Percentiles rank a stretch among this genome's conserved stretches.
phyloP scores from a whole-genome alignment of 2,888 invertebrate species.

The Hyposoter didymator region DNA sequence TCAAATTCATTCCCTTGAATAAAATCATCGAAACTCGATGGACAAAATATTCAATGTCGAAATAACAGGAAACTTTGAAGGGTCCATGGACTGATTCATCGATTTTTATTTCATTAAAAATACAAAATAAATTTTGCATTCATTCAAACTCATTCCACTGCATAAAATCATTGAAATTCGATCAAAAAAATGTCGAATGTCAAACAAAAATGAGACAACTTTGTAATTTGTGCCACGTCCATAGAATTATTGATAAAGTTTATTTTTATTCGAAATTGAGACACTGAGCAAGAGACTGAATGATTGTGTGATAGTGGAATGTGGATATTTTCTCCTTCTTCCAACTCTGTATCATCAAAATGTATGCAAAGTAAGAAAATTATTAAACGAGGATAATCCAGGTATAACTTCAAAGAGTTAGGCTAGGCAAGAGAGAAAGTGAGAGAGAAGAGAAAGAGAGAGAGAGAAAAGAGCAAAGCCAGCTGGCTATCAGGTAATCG shows the following conservation, averaged over 20 bases:
- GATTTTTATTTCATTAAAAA: background rate
- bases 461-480: constrained; percentile 36
- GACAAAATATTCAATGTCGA: too few species aligned
- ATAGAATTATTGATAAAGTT: background rate
- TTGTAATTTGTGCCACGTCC: too few species aligned
- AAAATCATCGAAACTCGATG: too few species aligned
- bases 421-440: constrained; percentile 22
- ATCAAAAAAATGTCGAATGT: background rate
- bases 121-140: background rate
- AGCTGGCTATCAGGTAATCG: constrained; percentile 63
- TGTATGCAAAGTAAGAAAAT: constrained; percentile 51
- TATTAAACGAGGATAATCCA: constrained; percentile 61
- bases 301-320: too few species aligned
- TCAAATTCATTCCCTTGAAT: too few species aligned
- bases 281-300: background rate
- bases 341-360: background rate
- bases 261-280: background rate
- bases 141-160: too few species aligned
- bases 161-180: background rate
- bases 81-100: too few species aligned
- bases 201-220: background rate
- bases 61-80: too few species aligned
- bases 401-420: constrained; percentile 55
- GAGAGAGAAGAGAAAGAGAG: background rate
- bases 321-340: background rate